Evolutionary conservation across 2,888 invertebrate genomes (phyloP).

Genomic region (Saturnia japonica): DNA sequence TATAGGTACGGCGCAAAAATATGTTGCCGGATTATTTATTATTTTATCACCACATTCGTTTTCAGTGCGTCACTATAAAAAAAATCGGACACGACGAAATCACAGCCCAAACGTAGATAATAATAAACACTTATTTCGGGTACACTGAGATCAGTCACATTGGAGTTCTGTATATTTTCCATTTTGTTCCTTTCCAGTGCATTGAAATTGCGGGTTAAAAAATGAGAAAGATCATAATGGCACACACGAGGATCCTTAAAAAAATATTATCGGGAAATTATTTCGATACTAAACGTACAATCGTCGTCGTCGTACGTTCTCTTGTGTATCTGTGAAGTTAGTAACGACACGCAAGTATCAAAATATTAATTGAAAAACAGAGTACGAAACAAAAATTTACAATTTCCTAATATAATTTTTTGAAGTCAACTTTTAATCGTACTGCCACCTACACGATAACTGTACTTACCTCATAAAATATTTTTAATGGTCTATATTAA

Average conservation of each 20-base stretch:
- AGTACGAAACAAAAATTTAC: too few species aligned
- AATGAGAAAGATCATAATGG: conserved; percentile 10
- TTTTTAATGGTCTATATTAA: too few species aligned
- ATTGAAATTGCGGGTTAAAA: not conserved
- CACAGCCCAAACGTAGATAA: conserved; percentile 61
- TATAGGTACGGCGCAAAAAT: not conserved
- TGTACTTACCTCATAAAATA: too few species aligned
- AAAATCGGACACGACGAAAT: conserved; percentile 37
- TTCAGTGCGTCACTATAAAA: conserved; percentile 12
- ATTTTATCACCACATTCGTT: conserved; percentile 6
- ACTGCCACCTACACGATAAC: too few species aligned
- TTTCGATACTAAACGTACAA: too few species aligned
- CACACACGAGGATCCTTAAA: conserved; percentile 6
- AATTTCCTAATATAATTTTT: too few species aligned
- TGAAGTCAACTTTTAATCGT: too few species aligned
- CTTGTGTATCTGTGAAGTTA: not conserved
- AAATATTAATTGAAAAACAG: too few species aligned
- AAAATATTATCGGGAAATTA: not conserved
- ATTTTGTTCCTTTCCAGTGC: conserved; percentile 1
- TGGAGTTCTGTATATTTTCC: conserved; percentile 49
- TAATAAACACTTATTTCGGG: conserved; percentile 47
- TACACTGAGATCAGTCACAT: conserved; percentile 60
- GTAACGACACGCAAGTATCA: not conserved
- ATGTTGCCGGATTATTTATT: not conserved
- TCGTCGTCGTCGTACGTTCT: too few species aligned